These are phyloP conservation scores for Melipona bicolor DNA, from an alignment of 2,888 invertebrate species.

Conservation along the genomic window DNA sequence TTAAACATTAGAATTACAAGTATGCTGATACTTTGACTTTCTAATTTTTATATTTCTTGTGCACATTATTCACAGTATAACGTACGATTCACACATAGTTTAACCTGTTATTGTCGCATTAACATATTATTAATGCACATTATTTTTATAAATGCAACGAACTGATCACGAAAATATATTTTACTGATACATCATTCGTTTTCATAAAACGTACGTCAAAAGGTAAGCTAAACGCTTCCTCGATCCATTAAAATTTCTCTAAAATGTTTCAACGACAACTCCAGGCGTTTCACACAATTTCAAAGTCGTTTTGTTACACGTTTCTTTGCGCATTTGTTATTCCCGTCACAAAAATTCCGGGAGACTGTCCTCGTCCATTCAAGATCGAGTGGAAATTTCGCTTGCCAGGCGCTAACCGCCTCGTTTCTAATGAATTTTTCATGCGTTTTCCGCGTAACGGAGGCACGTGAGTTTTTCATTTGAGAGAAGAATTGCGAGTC, in stretches of 20 bases:
- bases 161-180: too few relatives aligned
- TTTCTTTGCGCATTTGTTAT: background rate
- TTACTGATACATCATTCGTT: too few relatives aligned
- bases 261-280: background rate
- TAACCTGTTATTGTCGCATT: too few relatives aligned
- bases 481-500: background rate
- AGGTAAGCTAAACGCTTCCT: background rate
- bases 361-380: background rate
- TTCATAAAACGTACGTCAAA: background rate
- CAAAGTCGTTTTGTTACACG: background rate
- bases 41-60: too few relatives aligned
- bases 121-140: too few relatives aligned
- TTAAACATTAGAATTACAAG: too few relatives aligned
- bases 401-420: background rate
- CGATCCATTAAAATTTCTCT: background rate
- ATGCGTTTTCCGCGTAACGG: conserved; percentile 6
- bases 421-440: conserved; percentile 38
- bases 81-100: too few relatives aligned
- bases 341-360: conserved; percentile 7
- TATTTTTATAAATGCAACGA: too few relatives aligned
- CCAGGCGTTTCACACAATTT: background rate
- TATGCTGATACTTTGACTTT: too few relatives aligned
- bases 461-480: background rate
- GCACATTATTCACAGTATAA: too few relatives aligned
- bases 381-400: background rate